Evolutionary conservation across 2,797 vertebrate species (phyloP), one percentile per base, ranked within the genome.

Genomic region (Pangasius mekongensis): DNA sequence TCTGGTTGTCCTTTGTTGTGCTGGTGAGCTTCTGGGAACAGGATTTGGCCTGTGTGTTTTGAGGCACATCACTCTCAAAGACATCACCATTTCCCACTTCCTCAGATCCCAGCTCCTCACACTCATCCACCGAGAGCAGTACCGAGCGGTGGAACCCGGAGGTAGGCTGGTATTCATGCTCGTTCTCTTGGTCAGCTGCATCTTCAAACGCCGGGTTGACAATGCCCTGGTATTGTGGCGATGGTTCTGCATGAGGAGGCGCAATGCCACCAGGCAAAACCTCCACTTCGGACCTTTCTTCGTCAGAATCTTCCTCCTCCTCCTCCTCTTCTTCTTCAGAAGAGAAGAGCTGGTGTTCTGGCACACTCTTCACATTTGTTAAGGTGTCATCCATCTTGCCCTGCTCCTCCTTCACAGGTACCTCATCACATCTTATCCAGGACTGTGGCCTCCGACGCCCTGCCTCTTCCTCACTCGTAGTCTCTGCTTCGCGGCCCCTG

Each of bases 101-200:
- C n/a, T 99, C 99, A 16, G 97, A 98, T 85, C 96, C 98, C 88
- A 99, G 56, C 92, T 99, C 99, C 93, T 99, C 99, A 39, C 98
- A 99, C 93, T 99, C 99, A 89, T 99, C 98, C 18, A 99, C 99
- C 0, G 98, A 99, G 73, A 99, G 97, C 87, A 99, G 92, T 91
- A 99, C 95, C 0, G 99, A 99, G 5, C 98, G 97, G 36, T 97
- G 97, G 94, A 99, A 99, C 90, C 94, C 96, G 36, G 98, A 96
- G 14, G 94, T 92, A 18, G 96, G 93, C 91, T 97, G 94, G 93
- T 96, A 97, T 69, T 96, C 95, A 0, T 93, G 95, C 39, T 96
- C 95, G 18, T 94, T 94, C 71, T 98, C 97, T 88, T 96, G 97
- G 89, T 99, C 98, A 24, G 94, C 91, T 56, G 94, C 95, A 76